phyloP scores from a whole-genome alignment of 2,797 vertebrate species.

The Micropoecilia bifurca region DNA sequence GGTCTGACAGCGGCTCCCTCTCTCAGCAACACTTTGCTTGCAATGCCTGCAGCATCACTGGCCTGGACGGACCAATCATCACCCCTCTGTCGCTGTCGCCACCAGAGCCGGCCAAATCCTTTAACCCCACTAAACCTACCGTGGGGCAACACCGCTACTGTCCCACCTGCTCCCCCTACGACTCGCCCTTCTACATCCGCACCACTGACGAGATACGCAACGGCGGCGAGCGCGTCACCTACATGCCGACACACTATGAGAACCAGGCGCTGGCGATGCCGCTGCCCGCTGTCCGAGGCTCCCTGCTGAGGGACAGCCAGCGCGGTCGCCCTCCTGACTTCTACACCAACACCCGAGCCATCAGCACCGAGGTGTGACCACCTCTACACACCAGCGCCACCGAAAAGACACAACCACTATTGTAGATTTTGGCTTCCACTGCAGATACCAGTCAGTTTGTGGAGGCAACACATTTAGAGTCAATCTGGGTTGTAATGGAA shows the following conservation, averaged over 20 bases:
- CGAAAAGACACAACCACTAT: constrained; percentile 27
- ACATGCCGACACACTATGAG: constrained; percentile 87
- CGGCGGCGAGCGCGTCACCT: constrained; percentile 88
- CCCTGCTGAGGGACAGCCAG: constrained; percentile 84
- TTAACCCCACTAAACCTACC: constrained; percentile 79
- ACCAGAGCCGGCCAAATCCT: constrained; percentile 72
- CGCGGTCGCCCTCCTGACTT: constrained; percentile 77
- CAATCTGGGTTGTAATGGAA: constrained; percentile 4
- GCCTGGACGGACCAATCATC: constrained; percentile 81
- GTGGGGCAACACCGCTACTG: constrained; percentile 79
- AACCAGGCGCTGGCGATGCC: constrained; percentile 86
- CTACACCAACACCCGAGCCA: constrained; percentile 88
- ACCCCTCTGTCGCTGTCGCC: constrained; percentile 67
- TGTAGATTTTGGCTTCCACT: constrained; percentile 11
- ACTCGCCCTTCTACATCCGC: constrained; percentile 91
- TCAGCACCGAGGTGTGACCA: constrained; percentile 94
- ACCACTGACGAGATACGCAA: constrained; percentile 90
- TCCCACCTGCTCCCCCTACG: constrained; percentile 89
- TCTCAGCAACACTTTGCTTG: constrained; percentile 85
- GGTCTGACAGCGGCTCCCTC: constrained; percentile 83
- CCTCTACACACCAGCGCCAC: constrained; percentile 34
- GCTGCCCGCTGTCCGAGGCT: constrained; percentile 83
- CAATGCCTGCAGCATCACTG: constrained; percentile 88
- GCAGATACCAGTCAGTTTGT: constrained; percentile 26
- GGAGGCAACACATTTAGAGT: constrained; percentile 19